A percentile compares a stretch with the other conserved stretches of the same genome.
Evolutionary conservation across 2,888 invertebrate genomes (phyloP).

Genomic region (Pogonocherus hispidulus): DNA sequence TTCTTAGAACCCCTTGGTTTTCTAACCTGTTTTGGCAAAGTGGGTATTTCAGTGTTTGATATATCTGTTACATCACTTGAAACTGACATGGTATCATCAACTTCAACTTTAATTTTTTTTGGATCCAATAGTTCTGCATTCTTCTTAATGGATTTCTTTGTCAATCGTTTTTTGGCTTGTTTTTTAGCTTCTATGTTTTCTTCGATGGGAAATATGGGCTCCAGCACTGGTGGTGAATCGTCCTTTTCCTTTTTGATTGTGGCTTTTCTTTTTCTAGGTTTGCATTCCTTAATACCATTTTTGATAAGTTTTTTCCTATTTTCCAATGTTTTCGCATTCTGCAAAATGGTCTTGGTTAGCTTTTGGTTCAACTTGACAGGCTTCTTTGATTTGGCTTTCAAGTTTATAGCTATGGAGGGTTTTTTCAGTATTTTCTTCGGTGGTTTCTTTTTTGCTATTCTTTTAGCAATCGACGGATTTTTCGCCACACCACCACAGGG

Average conservation of each 20-base stretch:
- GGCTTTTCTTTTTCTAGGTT: constrained; percentile 48
- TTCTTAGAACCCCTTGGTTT: constrained; percentile 45
- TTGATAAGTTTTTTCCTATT: constrained; percentile 62
- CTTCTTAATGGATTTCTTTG: constrained; percentile 44
- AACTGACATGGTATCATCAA: constrained; percentile 40
- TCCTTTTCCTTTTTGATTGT: constrained; percentile 47
- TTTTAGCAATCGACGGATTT: constrained; percentile 47
- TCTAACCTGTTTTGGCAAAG: constrained; percentile 43
- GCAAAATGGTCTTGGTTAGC: constrained; percentile 60
- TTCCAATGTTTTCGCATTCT: constrained; percentile 59
- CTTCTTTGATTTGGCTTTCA: constrained; percentile 61
- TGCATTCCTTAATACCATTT: constrained; percentile 61
- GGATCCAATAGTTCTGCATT: constrained; percentile 46
- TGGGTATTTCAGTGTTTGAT: constrained; percentile 40
- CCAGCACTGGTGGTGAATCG: constrained; percentile 60
- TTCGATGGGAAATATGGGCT: constrained; percentile 61
- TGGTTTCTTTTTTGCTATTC: constrained; percentile 47
- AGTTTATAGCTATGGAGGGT: constrained; percentile 52
- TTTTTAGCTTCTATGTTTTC: constrained; percentile 52
- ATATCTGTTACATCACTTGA: constrained; percentile 46
- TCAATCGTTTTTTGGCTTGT: constrained; percentile 50
- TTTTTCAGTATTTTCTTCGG: constrained; percentile 53
- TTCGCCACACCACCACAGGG: constrained; percentile 42
- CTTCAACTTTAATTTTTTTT: constrained; percentile 55
- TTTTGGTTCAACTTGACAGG: constrained; percentile 54